phyloP scores from a whole-genome alignment of 2,113 vertebrate species.

The Paralichthys olivaceus region DNA sequence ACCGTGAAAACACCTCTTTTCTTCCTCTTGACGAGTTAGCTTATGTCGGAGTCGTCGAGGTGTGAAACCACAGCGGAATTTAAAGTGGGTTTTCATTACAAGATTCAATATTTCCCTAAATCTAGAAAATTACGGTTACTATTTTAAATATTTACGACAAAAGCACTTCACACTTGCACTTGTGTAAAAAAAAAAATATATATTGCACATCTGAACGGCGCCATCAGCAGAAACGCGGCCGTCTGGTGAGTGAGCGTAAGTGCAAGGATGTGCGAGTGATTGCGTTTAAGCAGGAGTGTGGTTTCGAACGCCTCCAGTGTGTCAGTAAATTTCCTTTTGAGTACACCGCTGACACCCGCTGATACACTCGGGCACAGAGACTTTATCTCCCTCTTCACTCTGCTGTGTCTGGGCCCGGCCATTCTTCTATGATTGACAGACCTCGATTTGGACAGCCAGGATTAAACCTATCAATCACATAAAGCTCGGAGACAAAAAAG shows the following conservation, averaged over 20 bases:
- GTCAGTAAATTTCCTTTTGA: constrained; percentile 74
- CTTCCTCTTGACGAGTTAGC: constrained; percentile 29
- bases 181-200: constrained; percentile 16
- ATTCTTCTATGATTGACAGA: constrained; percentile 80
- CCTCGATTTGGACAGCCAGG: constrained; percentile 79
- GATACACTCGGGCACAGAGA: constrained; percentile 70
- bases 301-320: constrained; percentile 61
- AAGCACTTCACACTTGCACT: constrained; percentile 50
- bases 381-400: constrained; percentile 70
- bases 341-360: constrained; percentile 70
- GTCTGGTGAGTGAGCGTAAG: constrained; percentile 23
- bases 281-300: constrained; percentile 63
- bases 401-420: constrained; percentile 59
- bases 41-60: constrained; percentile 47
- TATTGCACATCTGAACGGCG: neutral
- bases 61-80: constrained; percentile 64
- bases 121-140: constrained; percentile 31
- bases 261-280: constrained; percentile 42
- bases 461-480: constrained; percentile 86
- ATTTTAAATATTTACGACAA: constrained; percentile 66
- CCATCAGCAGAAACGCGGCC: constrained; percentile 50
- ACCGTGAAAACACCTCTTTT: constrained; percentile 66
- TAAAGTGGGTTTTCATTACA: constrained; percentile 41
- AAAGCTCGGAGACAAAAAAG: constrained; percentile 76
- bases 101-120: constrained; percentile 44